Conservation (phyloP, 2,888 invertebrate species). For the Coecobrya sp. region DNA sequence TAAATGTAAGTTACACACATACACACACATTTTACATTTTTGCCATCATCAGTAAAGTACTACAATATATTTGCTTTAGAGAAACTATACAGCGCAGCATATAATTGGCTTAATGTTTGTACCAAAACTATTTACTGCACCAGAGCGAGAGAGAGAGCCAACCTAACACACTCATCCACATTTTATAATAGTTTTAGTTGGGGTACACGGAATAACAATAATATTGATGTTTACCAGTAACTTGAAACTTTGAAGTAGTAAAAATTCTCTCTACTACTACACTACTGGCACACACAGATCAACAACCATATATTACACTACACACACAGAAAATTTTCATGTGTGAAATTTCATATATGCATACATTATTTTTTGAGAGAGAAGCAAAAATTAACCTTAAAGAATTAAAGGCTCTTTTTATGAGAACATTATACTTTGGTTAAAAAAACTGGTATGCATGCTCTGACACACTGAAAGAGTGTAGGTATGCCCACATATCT, state of each 20-base stretch:
- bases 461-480: neutral
- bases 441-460: conserved; percentile 1
- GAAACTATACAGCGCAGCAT: neutral
- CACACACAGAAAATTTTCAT: neutral
- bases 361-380: conserved; percentile 29
- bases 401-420: neutral
- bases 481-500: neutral
- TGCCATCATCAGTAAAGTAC: conserved; percentile 5
- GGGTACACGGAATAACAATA: conserved; percentile 11
- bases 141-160: neutral
- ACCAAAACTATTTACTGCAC: conserved; percentile 32
- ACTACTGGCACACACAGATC: neutral
- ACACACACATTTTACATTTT: conserved; percentile 50
- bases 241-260: conserved; percentile 46
- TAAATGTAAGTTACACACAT: too few relatives aligned
- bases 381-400: conserved; percentile 46
- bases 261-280: too few relatives aligned
- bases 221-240: conserved; percentile 40
- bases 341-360: conserved; percentile 4
- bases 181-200: neutral
- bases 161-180: conserved; percentile 17
- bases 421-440: neutral
- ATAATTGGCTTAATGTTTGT: conserved; percentile 25
- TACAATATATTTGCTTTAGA: conserved; percentile 3
- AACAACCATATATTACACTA: neutral